Percentiles rank a stretch among this genome's conserved stretches.
These are phyloP conservation scores for Chaenogobius annularis DNA, from an alignment of 2,113 vertebrate species.

Conservation along the genomic window DNA sequence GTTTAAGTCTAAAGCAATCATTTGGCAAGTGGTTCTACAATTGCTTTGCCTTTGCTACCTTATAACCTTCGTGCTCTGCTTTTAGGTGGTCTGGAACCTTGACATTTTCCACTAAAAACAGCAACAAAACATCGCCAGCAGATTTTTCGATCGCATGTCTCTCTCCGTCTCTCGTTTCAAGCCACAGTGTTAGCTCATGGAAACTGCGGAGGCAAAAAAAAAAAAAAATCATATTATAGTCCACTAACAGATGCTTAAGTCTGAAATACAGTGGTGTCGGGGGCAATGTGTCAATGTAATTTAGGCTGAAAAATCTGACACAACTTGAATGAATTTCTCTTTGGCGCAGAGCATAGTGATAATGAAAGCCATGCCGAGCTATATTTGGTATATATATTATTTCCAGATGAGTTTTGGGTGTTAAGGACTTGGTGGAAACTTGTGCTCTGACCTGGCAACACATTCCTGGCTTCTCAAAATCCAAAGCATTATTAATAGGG, in stretches of 20 bases:
- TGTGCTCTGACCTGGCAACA: slow-evolving; percentile 30
- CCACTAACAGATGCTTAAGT: slow-evolving; percentile 35
- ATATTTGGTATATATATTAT: slow-evolving; percentile 33
- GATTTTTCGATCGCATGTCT: slow-evolving; percentile 32
- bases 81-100: slow-evolving; percentile 26
- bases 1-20: too few relatives aligned
- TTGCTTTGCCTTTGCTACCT: slow-evolving; percentile 1
- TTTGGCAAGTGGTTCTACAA: neutral
- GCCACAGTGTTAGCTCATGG: slow-evolving; percentile 37
- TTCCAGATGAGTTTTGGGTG: slow-evolving; percentile 43
- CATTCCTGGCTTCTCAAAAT: slow-evolving; percentile 27
- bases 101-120: slow-evolving; percentile 57
- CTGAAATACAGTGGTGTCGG: slow-evolving; percentile 17
- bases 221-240: slow-evolving; percentile 14
- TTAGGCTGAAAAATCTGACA: slow-evolving; percentile 13
- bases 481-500: slow-evolving; percentile 46
- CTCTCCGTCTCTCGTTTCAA: slow-evolving; percentile 13
- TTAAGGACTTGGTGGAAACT: slow-evolving; percentile 38
- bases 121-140: slow-evolving; percentile 8
- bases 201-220: slow-evolving; percentile 26
- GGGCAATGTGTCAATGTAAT: slow-evolving; percentile 17
- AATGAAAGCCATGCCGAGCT: slow-evolving; percentile 30
- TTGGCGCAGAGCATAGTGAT: slow-evolving; percentile 21
- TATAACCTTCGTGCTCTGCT: slow-evolving; percentile 24
- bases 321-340: slow-evolving; percentile 7